A percentile compares a stretch with the other conserved stretches of the same genome.
These are phyloP conservation scores for Drymonia ruficornis DNA, from an alignment of 2,888 invertebrate species.

Conservation along the genomic window DNA sequence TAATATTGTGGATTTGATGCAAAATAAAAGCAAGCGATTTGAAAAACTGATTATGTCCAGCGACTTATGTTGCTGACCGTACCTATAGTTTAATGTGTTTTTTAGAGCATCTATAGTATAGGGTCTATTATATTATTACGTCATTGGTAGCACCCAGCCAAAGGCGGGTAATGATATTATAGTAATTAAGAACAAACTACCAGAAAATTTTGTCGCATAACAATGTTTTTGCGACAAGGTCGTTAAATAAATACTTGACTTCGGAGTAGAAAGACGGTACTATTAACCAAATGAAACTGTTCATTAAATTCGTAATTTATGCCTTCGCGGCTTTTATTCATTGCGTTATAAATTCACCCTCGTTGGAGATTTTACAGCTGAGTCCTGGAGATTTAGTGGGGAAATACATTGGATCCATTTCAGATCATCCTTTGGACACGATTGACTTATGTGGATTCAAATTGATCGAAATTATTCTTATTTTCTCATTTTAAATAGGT, in stretches of 20 bases:
- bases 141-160: too few species aligned
- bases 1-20: too few species aligned
- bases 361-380: slow-evolving; percentile 45
- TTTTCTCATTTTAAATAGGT: too few species aligned
- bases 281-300: slow-evolving; percentile 47
- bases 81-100: too few species aligned
- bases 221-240: slow-evolving; percentile 58
- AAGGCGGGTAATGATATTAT: slow-evolving; percentile 61
- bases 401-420: slow-evolving; percentile 35
- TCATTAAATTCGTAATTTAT: slow-evolving; percentile 62
- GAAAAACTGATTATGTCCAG: too few species aligned
- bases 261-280: slow-evolving; percentile 30
- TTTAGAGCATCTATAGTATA: too few species aligned
- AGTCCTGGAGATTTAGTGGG: slow-evolving; percentile 38
- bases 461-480: background rate
- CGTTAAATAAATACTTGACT: slow-evolving; percentile 53
- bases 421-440: slow-evolving; percentile 24
- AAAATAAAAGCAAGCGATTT: too few species aligned
- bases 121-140: too few species aligned
- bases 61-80: too few species aligned
- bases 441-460: background rate
- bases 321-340: slow-evolving; percentile 56
- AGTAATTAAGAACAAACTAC: slow-evolving; percentile 64
- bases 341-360: slow-evolving; percentile 56
- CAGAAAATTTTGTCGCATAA: slow-evolving; percentile 62